These are phyloP conservation scores for Tympanuchus pallidicinctus DNA, from an alignment of 2,113 vertebrate species.

Conservation along the genomic window DNA sequence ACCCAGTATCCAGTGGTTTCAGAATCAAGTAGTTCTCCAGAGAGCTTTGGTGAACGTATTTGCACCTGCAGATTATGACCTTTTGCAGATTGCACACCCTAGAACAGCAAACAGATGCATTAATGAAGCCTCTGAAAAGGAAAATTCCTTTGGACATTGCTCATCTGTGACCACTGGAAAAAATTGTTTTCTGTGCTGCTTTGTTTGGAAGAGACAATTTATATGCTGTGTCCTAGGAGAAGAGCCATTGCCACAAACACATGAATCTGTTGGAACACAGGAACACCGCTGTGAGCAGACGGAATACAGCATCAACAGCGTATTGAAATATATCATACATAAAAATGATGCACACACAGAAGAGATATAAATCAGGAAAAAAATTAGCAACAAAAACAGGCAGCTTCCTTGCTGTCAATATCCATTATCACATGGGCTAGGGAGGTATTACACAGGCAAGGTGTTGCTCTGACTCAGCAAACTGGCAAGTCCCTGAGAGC, in stretches of 20 bases:
- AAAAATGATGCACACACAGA: slow-evolving; percentile 36
- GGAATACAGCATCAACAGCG: slow-evolving; percentile 43
- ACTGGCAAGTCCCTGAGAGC: background rate
- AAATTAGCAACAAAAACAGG: slow-evolving; percentile 36
- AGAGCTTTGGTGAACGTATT: background rate
- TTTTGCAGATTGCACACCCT: background rate
- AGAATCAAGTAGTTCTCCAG: slow-evolving; percentile 1
- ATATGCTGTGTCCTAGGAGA: slow-evolving; percentile 47
- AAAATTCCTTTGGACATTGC: slow-evolving; percentile 27
- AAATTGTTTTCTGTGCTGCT: slow-evolving; percentile 7
- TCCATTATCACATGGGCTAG: slow-evolving; percentile 43
- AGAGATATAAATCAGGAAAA: slow-evolving; percentile 65
- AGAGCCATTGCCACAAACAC: background rate
- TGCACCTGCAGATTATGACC: slow-evolving; percentile 10
- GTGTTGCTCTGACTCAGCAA: slow-evolving; percentile 54
- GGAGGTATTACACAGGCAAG: slow-evolving; percentile 55
- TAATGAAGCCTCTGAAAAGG: slow-evolving; percentile 30
- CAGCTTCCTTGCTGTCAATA: slow-evolving; percentile 43
- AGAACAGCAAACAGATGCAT: slow-evolving; percentile 10
- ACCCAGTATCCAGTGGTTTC: background rate
- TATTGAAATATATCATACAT: slow-evolving; percentile 52
- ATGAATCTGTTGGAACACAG: slow-evolving; percentile 53
- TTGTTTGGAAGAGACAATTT: slow-evolving; percentile 49
- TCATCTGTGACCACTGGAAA: slow-evolving; percentile 37
- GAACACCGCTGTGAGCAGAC: slow-evolving; percentile 45